Evolutionary conservation across 2,797 vertebrate genomes (phyloP).

Genomic region (Bufotes viridis): DNA sequence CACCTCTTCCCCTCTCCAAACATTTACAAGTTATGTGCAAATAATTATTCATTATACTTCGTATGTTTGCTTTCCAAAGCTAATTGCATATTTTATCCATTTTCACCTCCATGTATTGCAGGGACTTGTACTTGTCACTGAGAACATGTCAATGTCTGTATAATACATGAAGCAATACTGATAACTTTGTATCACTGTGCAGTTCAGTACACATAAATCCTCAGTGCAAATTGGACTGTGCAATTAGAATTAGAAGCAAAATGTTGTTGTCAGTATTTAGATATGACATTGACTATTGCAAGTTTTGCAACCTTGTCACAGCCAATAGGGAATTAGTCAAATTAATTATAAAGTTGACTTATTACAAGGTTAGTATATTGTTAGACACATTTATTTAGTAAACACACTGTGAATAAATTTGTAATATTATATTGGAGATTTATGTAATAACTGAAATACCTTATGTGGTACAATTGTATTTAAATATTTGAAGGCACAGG

Average conservation of each 20-base stretch:
- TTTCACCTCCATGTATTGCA: neutral
- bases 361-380: neutral
- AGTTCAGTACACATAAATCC: constrained; percentile 10
- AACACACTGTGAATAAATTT: neutral
- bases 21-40: neutral
- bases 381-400: neutral
- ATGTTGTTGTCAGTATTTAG: neutral
- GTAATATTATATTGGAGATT: neutral
- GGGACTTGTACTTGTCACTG: constrained; percentile 23
- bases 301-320: neutral
- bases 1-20: neutral
- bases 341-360: neutral
- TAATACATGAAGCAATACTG: constrained; percentile 15
- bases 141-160: neutral
- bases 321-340: neutral
- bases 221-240: constrained; percentile 22
- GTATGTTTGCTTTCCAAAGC: neutral
- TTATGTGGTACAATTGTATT: too few relatives aligned
- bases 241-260: constrained; percentile 14
- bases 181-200: neutral
- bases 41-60: neutral
- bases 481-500: too few relatives aligned
- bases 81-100: constrained; percentile 15
- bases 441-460: neutral
- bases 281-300: neutral